Evolutionary conservation across 2,113 vertebrate genomes (phyloP).

Genomic region (Salvelinus namaycush): DNA sequence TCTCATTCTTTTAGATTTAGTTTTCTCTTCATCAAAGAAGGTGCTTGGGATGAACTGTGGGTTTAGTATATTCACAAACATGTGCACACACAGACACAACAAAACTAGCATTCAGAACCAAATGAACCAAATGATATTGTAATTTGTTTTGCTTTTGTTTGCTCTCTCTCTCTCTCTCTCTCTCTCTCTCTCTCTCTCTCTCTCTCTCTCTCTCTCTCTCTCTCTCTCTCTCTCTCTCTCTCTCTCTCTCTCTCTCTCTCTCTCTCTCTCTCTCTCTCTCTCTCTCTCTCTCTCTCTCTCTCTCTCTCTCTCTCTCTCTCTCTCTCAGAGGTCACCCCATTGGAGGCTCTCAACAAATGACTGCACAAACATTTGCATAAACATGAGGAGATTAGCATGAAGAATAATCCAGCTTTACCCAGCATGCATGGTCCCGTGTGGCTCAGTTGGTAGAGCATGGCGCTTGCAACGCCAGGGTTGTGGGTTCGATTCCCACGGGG

Average conservation of each 20-base stretch:
- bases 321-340: slow-evolving; percentile 56
- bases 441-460: too few relatives aligned
- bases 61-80: not conserved
- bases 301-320: fast-evolving
- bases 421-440: too few relatives aligned
- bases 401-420: slow-evolving; percentile 55
- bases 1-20: too few relatives aligned
- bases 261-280: too few relatives aligned
- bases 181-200: not conserved
- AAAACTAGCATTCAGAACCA: too few relatives aligned
- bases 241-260: too few relatives aligned
- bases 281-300: too few relatives aligned
- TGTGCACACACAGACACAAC: slow-evolving; percentile 1
- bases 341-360: slow-evolving; percentile 49
- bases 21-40: too few relatives aligned
- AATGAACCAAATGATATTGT: not conserved
- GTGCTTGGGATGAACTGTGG: too few relatives aligned
- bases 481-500: too few relatives aligned
- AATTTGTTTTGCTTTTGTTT: slow-evolving; percentile 17
- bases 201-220: not conserved
- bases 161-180: not conserved
- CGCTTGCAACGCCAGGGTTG: too few relatives aligned
- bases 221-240: not conserved
- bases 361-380: slow-evolving; percentile 64
- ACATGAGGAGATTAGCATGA: slow-evolving; percentile 59